Evolutionary conservation across 1,140 invertebrate genomes (phyloP).

Genomic region (Micrasema minimum): DNA sequence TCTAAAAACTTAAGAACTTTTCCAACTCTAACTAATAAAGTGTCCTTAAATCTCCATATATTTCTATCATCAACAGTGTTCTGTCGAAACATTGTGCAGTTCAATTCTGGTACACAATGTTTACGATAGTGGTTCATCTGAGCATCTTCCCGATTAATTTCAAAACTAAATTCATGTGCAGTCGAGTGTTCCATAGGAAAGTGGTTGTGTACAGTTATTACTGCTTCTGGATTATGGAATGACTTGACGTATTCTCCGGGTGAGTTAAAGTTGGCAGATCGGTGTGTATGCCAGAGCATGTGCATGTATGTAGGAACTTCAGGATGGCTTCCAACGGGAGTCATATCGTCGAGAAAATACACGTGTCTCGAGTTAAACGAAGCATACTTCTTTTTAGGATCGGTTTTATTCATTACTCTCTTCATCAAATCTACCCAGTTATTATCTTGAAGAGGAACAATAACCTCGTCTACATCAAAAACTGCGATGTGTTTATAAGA

Average conservation of each 20-base stretch:
- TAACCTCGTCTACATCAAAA: slow-evolving; percentile 93
- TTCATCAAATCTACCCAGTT: slow-evolving; percentile 87
- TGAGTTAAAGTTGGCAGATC: background rate
- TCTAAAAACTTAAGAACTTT: background rate
- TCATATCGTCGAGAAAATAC: slow-evolving; percentile 13
- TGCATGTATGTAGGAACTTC: slow-evolving; percentile 17
- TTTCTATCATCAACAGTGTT: slow-evolving; percentile 65
- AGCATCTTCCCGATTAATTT: slow-evolving; percentile 60
- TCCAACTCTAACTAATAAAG: slow-evolving; percentile 74
- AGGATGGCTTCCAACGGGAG: background rate
- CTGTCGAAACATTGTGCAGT: background rate
- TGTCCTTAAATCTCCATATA: slow-evolving; percentile 87
- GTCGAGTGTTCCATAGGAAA: slow-evolving; percentile 44
- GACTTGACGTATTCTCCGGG: slow-evolving; percentile 13
- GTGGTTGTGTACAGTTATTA: slow-evolving; percentile 11
- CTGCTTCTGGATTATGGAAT: background rate
- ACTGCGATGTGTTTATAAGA: slow-evolving; percentile 90
- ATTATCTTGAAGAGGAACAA: slow-evolving; percentile 85
- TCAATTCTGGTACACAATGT: slow-evolving; percentile 57
- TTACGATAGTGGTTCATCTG: slow-evolving; percentile 68
- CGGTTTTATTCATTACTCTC: slow-evolving; percentile 76
- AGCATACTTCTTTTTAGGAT: slow-evolving; percentile 75
- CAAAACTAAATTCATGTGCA: slow-evolving; percentile 57
- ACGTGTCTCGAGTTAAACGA: slow-evolving; percentile 15
- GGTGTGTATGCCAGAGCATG: background rate